Evolutionary conservation across 2,113 vertebrate species (phyloP), one percentile per base, ranked within the genome.

Genomic region (Passer domesticus): DNA sequence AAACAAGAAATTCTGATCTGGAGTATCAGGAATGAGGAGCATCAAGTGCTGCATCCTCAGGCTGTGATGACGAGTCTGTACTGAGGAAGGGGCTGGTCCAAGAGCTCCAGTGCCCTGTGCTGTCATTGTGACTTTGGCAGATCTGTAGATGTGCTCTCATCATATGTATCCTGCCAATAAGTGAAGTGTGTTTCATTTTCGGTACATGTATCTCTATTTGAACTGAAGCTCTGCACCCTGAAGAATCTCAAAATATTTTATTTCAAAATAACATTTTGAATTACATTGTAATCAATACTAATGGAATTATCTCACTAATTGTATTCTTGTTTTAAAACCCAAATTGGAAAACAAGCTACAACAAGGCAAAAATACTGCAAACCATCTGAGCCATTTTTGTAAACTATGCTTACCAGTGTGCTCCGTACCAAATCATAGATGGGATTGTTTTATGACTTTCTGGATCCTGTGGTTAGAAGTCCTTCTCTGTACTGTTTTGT

Each of bases 151-250:
- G 35, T 28, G 28, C n/a, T 86, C 28, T 86, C 12, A 13, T 37
- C 39, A 8, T 13, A 11, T 1, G 0, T 30, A 30, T 13, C 9
- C 11, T 39, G 13, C 37, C 39, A 27, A 13, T 2, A 3, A 28
- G 8, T 41, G 41, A 58, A 56, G 13, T 3, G 1, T 13, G 7
- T 58, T 73, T 73, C 0, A 0, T 74, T 21, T 86, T 83, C 15
- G 6, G 2, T 23, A 14, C 0, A 0, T 7, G 2, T 5, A 13
- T 58, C 56, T 4, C 0, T 78, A 8, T 70, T 58, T 83, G 66
- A 68, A 20, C 15, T 31, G 22, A 55, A 72, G 8, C 15, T 66
- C 10, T 67, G 68, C 1, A 9, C 47, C 39, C 7, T 85, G 41
- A 85, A 56, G n/a, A 41, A 63, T 56, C 30, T 60, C 3, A 6